These are phyloP conservation scores for Cryptocheilus praepositus DNA, from an alignment of 2,888 invertebrate species.

Conservation along the genomic window DNA sequence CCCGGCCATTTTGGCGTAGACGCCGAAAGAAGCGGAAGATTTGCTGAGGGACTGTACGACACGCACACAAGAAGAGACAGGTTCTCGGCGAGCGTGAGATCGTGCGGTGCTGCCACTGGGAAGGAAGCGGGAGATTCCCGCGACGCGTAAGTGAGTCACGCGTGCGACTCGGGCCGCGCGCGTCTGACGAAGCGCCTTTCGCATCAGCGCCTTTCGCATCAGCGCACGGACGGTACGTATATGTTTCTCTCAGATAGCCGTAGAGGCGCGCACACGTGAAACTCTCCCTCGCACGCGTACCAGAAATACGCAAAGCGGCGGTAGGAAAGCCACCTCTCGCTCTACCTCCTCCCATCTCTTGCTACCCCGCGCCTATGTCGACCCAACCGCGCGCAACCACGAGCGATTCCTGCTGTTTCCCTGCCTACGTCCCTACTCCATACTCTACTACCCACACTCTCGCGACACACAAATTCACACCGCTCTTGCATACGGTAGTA, in stretches of 20 bases:
- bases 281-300: not conserved
- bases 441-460: conserved; percentile 21
- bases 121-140: conserved; percentile 66
- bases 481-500: conserved; percentile 32
- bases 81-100: conserved; percentile 15
- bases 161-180: conserved; percentile 45
- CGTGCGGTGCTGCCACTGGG: conserved; percentile 62
- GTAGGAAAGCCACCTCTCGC: too few relatives aligned
- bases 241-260: too few relatives aligned
- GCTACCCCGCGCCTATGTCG: not conserved
- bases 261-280: conserved; percentile 71
- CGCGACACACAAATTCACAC: conserved; percentile 37
- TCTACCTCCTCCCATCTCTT: too few relatives aligned
- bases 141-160: conserved; percentile 66
- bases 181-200: conserved; percentile 45
- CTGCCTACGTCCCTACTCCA: conserved; percentile 29
- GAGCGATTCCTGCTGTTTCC: conserved; percentile 14
- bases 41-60: not conserved
- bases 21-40: not conserved
- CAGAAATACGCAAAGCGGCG: not conserved
- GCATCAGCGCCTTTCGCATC: too few relatives aligned
- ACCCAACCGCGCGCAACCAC: conserved; percentile 3
- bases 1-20: conserved; percentile 9
- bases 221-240: too few relatives aligned
- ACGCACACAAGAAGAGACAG: not conserved